A percentile compares a stretch with the other conserved stretches of the same genome.
Conservation (phyloP, 2,113 vertebrate genomes). For the Eclectus roratus region DNA sequence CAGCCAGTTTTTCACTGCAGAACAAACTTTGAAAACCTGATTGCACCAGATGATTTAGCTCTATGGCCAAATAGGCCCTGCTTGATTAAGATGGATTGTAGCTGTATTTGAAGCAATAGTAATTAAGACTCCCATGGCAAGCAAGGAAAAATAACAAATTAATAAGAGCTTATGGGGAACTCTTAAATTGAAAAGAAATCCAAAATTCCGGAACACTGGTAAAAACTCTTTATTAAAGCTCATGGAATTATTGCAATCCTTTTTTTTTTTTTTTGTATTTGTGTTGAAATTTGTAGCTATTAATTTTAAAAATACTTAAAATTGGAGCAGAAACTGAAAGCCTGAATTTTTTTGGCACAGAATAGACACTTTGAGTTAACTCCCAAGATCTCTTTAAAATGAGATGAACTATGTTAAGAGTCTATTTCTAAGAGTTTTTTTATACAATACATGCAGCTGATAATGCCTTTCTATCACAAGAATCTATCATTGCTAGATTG, state of each 20-base stretch:
- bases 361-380: not conserved
- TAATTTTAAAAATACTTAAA: not conserved
- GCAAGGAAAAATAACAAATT: conserved; percentile 57
- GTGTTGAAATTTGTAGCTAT: not conserved
- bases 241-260: not conserved
- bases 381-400: not conserved
- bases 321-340: not conserved
- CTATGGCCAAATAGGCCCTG: conserved; percentile 28
- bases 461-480: not conserved
- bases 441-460: not conserved
- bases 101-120: conserved; percentile 40
- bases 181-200: not conserved
- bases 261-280: not conserved
- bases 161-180: not conserved
- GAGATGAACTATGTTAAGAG: fast-evolving
- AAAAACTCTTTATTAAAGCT: not conserved
- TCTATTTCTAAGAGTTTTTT: not conserved
- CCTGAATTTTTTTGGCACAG: not conserved
- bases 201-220: not conserved
- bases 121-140: conserved; percentile 54
- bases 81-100: conserved; percentile 61
- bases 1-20: not conserved
- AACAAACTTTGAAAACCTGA: conserved; percentile 40
- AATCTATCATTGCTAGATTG: not conserved
- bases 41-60: conserved; percentile 47